These are phyloP conservation scores for Sitobion miscanthi DNA, from an alignment of 1,140 invertebrate species.

Conservation along the genomic window DNA sequence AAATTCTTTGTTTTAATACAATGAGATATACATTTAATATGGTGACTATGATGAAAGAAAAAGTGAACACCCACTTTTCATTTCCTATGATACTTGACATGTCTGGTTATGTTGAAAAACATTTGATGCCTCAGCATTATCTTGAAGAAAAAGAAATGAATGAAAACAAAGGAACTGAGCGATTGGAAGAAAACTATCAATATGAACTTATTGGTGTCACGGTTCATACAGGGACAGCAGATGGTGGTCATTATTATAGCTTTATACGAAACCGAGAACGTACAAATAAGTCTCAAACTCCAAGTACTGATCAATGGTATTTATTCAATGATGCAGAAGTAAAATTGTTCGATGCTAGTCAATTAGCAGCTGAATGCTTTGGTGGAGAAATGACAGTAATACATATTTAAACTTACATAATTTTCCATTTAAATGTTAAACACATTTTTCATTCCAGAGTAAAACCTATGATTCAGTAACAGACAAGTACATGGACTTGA, in stretches of 20 bases:
- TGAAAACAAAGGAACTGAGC: constrained; percentile 62
- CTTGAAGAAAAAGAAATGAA: constrained; percentile 60
- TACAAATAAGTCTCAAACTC: constrained; percentile 64
- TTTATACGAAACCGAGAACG: constrained; percentile 85
- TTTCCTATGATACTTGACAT: constrained; percentile 92
- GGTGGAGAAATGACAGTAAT: constrained; percentile 93
- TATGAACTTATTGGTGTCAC: constrained; percentile 95
- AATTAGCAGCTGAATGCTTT: constrained; percentile 93
- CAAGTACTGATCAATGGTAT: constrained; percentile 86
- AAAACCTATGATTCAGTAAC: constrained; percentile 96
- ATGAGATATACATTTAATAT: constrained; percentile 99
- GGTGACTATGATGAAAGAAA: constrained; percentile 96
- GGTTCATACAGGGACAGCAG: constrained; percentile 94
- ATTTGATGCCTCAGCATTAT: constrained; percentile 83
- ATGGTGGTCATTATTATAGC: constrained; percentile 96
- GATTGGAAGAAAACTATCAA: constrained; percentile 70
- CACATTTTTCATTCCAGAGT: constrained; percentile 70
- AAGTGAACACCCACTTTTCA: constrained; percentile 97
- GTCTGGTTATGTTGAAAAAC: constrained; percentile 93
- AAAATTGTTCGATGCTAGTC: constrained; percentile 91
- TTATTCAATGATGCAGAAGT: constrained; percentile 96
- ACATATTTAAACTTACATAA: constrained; percentile 31
- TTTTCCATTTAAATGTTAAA: background rate
- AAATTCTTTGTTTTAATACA: constrained; percentile 94
- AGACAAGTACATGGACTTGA: constrained; percentile 96